Evolutionary conservation across 1,140 invertebrate genomes (phyloP), one percentile per base, ranked within the genome.

Genomic region (Mycetomoellerius zeteki): DNA sequence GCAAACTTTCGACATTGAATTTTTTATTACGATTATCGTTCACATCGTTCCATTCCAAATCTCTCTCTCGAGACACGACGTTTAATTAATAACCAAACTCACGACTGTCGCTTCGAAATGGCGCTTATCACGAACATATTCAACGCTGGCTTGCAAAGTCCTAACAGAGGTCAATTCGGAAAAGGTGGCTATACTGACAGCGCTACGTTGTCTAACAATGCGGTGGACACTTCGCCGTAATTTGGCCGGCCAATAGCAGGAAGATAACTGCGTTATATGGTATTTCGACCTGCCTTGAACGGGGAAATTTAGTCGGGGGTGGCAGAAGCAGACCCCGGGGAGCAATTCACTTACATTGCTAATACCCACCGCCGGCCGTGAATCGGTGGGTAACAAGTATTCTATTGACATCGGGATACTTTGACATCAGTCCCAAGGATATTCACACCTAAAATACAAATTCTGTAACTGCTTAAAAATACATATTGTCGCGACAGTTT

Each of bases 271-370:
- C 52, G 30, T 90, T 90, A 90, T 75, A 43, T 65, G 50, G 56
- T 71, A 82, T 77, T 89, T 86, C 87, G 19, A 62, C n/a, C 47
- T 1, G 6, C 30, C 72, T 16, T 37, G 24, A 1, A 33, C 5
- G 27, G 24, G 19, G 58, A 89, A 87, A 89, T 89, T 89, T 65
- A 87, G 33, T 54, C 1, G 1, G 54, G 56, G 87, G n/a, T 82
- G 71, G 37, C 50, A 52, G 75, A 62, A 84, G 50, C 69, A 21
- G 52, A 72, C 88, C 33, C 82, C 6, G 14, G 88, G 64, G 89
- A 78, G 81, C 88, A 82, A 90, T 90, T 72, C 82, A 86, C 76
- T 90, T 86, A 90, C 73, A 87, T 75, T 78, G 85, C 85, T 90
- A 87, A 89, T 90, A 90, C 27, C 73, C 52, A 27, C 52, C 21